Percentiles rank a stretch among this genome's conserved stretches.
phyloP scores from a whole-genome alignment of 2,113 vertebrate species.

The Myocastor coypus region DNA sequence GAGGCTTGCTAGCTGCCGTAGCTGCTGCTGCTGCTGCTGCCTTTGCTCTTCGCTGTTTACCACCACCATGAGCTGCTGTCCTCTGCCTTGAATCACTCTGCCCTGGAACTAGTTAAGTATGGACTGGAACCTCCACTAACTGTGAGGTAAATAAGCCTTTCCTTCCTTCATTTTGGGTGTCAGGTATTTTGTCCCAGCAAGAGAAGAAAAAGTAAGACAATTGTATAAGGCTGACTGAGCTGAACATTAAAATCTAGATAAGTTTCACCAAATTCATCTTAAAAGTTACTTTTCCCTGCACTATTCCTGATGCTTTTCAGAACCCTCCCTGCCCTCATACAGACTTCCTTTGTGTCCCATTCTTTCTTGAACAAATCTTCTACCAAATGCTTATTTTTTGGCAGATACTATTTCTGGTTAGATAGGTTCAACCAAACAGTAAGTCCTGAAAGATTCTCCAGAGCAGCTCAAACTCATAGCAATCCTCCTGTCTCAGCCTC shows the following conservation, averaged over 20 bases:
- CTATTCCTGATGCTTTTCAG: background rate
- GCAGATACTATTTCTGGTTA: background rate
- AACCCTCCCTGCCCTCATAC: background rate
- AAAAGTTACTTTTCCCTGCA: background rate
- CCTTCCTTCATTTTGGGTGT: too few species aligned
- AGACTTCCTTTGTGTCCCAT: background rate
- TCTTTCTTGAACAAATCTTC: background rate
- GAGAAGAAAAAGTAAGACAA: too few species aligned
- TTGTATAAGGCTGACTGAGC: background rate
- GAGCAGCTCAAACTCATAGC: background rate
- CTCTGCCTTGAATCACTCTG: too few species aligned
- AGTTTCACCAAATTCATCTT: conserved; percentile 20
- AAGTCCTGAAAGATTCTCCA: background rate
- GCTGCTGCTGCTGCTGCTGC: too few species aligned
- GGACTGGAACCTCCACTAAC: too few species aligned
- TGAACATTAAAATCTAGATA: background rate
- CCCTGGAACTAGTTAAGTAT: too few species aligned
- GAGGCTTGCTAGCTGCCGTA: too few species aligned
- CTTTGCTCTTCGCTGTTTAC: too few species aligned
- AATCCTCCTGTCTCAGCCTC: too few species aligned
- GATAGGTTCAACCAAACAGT: background rate
- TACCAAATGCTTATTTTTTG: background rate
- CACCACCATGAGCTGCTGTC: too few species aligned
- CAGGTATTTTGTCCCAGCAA: too few species aligned
- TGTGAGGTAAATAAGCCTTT: too few species aligned